Evolutionary conservation across 2,888 invertebrate genomes (phyloP), one percentile per base, ranked within the genome.

Genomic region (Lomographa bimaculata): DNA sequence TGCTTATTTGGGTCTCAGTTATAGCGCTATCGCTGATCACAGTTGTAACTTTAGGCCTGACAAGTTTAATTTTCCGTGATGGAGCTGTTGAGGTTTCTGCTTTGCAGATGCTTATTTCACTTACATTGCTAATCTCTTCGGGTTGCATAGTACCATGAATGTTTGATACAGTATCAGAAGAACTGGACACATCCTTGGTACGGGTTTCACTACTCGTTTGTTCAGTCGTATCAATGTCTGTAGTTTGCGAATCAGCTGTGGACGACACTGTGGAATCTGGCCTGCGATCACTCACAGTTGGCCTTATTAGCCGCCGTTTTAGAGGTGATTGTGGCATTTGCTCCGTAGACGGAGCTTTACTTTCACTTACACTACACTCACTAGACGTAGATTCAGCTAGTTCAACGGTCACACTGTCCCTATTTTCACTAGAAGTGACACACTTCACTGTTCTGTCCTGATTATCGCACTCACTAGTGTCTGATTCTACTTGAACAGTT

Each of bases 261-360:
- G 89, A 87, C n/a, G 89, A 85, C 19, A 87, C 87, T 40, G 87
- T 87, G 19, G 84, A 81, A 51, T 89, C 89, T n/a, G 87, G 83
- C 45, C 80, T 68, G 25, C 81, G 68, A 44, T 81, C 81, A 60
- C 71, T 76, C 26, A 72, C 75, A 10, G 68, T 71, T n/a, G 87
- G 84, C 36, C 89, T 67, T 36, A 87, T 73, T n/a, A 89, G 73
- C 17, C 79, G 67, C 38, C 84, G 67, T 46, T 76, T 65, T 21
- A 86, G 60, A 16, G 87, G 87, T 9, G 84, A 82, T 51, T 74
- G 68, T 16, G 75, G 71, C 34, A 62, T 54, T 5, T 29, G 55
- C 49, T 81, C 82, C 20, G 57, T 49, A 21, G 55, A 52, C 42
- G 57, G 50, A 36, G 57, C 47, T 56, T 66, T 76, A 40, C 64